Evolutionary conservation across 2,797 vertebrate genomes (phyloP), one percentile per base, ranked within the genome.

Genomic region (Pangasius djambal): DNA sequence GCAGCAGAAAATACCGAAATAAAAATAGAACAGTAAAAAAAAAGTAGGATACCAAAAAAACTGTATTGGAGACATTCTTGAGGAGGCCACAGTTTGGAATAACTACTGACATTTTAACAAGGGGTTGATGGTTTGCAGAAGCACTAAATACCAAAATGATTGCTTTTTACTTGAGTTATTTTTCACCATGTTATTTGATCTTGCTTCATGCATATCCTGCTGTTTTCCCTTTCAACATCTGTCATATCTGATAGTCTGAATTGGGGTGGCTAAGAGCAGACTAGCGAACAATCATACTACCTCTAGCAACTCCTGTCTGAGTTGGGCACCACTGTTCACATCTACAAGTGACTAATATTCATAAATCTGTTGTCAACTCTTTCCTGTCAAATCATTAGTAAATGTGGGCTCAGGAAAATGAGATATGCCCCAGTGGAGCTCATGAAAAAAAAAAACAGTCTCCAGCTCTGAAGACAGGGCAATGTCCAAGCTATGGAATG

Each of bases 401-500:
- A 52, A 87, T 83, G 52, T 83, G 67, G 75, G 75, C 86, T 85
- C 40, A 83, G 63, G 10, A 87, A 87, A 88, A 37, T 87, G 59
- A 57, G 44, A 34, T 86, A 74, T 86, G 74, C 57, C 75, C 61
- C 40, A 85, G 55, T 88, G 55, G 83, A 79, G 44, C 20, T 85
- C 13, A 37, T 63, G 57, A 25, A 40, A 40, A 40, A 40, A 40
- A 31, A 88, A 89, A 72, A 85, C 82, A 61, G 65, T 85, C 83
- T 89, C 55, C 61, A 81, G 63, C 63, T 77, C 88, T 57, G 84
- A 86, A 85, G 57, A 89, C 34, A n/a, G 89, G 88, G 82, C 91
- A 90, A 82, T 89, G 79, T 90, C 87, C 86, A 88, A 88, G 31
- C 31, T 63, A 50, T 90, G 87, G 85, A 91, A 92, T 90, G 91